A percentile compares a stretch with the other conserved stretches of the same genome.
These are phyloP conservation scores for Otocyon megalotis DNA, from an alignment of 2,113 vertebrate genomes.

Conservation along the genomic window DNA sequence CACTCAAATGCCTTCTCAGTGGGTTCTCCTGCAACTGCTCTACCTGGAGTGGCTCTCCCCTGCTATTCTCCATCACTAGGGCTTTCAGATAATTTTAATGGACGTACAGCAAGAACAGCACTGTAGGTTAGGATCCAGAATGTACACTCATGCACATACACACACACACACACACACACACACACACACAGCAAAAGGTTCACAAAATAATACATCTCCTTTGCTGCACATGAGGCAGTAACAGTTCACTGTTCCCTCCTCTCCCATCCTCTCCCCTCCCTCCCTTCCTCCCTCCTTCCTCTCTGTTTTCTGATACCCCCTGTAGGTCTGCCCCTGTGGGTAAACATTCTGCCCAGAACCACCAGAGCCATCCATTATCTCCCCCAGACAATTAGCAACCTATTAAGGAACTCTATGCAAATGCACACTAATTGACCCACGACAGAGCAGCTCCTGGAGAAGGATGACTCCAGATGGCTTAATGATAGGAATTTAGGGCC, in stretches of 20 bases:
- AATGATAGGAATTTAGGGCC: conserved; percentile 82
- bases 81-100: not conserved
- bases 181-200: not conserved
- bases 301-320: not conserved
- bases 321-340: conserved; percentile 35
- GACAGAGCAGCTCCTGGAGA: conserved; percentile 72
- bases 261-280: not conserved
- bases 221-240: rapidly evolving
- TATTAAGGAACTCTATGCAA: conserved; percentile 88
- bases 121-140: not conserved
- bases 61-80: not conserved
- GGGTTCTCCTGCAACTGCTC: not conserved
- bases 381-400: conserved; percentile 85
- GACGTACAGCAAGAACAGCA: not conserved
- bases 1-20: not conserved
- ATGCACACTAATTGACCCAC: conserved; percentile 86
- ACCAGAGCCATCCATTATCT: conserved; percentile 78
- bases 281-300: too few species aligned
- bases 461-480: conserved; percentile 86
- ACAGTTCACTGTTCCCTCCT: not conserved
- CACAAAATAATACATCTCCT: not conserved
- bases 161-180: not conserved
- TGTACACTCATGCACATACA: rapidly evolving
- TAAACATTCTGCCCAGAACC: conserved; percentile 72
- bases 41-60: not conserved